phyloP scores from a whole-genome alignment of 1,140 invertebrate species.

The Philopotamus ludificatus region DNA sequence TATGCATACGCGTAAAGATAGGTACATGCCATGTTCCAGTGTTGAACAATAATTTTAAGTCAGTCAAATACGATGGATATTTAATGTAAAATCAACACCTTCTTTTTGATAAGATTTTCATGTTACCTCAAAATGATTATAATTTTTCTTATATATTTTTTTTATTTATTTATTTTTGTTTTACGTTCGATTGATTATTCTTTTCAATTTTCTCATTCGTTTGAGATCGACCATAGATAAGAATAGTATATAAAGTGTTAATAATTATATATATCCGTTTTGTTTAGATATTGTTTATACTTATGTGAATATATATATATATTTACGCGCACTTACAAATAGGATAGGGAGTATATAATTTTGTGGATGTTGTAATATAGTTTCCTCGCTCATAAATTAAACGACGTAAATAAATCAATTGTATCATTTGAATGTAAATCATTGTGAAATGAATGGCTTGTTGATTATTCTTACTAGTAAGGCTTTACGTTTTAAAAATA shows the following conservation, averaged over 20 bases:
- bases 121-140: conserved; percentile 5
- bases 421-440: too few relatives aligned
- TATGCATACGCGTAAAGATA: neutral
- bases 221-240: neutral
- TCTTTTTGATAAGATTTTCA: conserved; percentile 7
- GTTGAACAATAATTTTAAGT: neutral
- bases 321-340: neutral
- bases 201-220: neutral
- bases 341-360: too few relatives aligned
- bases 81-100: neutral
- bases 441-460: too few relatives aligned
- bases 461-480: too few relatives aligned
- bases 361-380: too few relatives aligned
- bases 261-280: neutral
- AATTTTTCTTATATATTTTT: neutral
- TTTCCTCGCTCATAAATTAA: too few relatives aligned
- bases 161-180: neutral
- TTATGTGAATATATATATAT: neutral
- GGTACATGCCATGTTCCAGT: neutral
- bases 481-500: too few relatives aligned
- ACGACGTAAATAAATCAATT: too few relatives aligned
- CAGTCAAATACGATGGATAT: neutral
- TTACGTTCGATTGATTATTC: neutral
- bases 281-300: neutral
- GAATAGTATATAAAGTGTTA: neutral